A percentile compares a stretch with the other conserved stretches of the same genome.
phyloP scores from a whole-genome alignment of 2,888 invertebrate species.

The Pyrgus malvae region DNA sequence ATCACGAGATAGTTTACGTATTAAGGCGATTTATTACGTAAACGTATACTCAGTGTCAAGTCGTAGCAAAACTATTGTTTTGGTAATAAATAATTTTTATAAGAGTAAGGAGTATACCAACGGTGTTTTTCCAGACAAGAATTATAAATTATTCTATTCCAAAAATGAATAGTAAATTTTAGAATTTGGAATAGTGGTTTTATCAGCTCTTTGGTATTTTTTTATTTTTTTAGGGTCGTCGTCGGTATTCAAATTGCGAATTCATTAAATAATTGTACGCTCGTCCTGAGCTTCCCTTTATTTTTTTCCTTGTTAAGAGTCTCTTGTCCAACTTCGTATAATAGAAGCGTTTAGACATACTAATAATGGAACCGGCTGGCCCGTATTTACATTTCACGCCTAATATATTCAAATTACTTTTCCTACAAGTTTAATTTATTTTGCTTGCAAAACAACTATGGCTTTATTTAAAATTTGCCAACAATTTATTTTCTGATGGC shows the following conservation, averaged over 20 bases:
- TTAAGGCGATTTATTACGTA: no score
- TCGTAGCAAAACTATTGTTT: no score
- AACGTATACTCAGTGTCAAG: no score
- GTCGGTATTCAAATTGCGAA: constrained; percentile 76
- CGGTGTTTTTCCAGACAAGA: no score
- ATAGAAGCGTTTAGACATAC: constrained; percentile 52
- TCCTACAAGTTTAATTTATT: not conserved
- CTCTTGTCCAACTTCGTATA: constrained; percentile 57
- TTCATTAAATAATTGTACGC: constrained; percentile 75
- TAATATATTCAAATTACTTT: constrained; percentile 10
- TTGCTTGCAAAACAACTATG: not conserved
- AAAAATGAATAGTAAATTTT: no score
- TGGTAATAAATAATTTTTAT: no score
- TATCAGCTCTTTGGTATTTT: constrained; percentile 31
- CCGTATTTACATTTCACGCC: constrained; percentile 29
- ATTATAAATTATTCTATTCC: no score
- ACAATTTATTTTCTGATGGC: not conserved
- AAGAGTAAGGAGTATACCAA: no score
- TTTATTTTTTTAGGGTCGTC: constrained; percentile 54
- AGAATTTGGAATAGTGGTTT: not conserved
- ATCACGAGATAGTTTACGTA: no score
- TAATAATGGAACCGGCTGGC: constrained; percentile 40
- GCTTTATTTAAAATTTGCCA: not conserved
- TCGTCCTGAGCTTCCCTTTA: constrained; percentile 54
- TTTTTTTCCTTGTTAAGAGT: constrained; percentile 60